Evolutionary conservation across 2,888 invertebrate species (phyloP).

Genomic region (Agonopterix heracliana): DNA sequence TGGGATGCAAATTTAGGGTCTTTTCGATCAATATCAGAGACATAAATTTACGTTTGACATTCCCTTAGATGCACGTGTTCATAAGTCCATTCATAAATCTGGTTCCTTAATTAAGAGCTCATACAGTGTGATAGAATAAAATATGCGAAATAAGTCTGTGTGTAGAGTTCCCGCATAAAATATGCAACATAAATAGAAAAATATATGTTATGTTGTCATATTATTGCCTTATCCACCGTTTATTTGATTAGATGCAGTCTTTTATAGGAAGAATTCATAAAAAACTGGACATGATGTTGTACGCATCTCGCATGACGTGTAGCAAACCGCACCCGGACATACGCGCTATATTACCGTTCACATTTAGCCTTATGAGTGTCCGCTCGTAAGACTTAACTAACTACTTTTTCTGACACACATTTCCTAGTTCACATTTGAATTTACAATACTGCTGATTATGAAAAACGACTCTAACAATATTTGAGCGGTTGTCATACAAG

Average conservation of each 20-base stretch:
- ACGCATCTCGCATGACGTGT: slow-evolving; percentile 10
- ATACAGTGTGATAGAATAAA: too few relatives aligned
- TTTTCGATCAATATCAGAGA: slow-evolving; percentile 8
- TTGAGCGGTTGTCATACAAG: neutral
- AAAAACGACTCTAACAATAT: too few relatives aligned
- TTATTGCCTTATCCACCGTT: too few relatives aligned
- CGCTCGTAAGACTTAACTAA: slow-evolving; percentile 45
- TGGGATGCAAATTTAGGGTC: slow-evolving; percentile 24
- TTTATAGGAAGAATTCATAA: neutral
- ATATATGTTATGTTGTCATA: too few relatives aligned
- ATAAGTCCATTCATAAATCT: too few relatives aligned
- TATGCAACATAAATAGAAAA: too few relatives aligned
- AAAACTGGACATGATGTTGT: slow-evolving; percentile 28
- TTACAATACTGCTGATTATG: too few relatives aligned
- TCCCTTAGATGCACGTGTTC: neutral
- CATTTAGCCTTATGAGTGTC: slow-evolving; percentile 38
- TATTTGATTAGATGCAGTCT: too few relatives aligned
- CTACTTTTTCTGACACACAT: slow-evolving; percentile 34
- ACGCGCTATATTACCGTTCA: slow-evolving; percentile 20
- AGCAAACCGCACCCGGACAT: slow-evolving; percentile 47
- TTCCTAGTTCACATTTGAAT: neutral
- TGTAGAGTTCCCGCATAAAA: too few relatives aligned
- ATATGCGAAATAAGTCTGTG: too few relatives aligned
- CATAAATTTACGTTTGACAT: slow-evolving; percentile 6
- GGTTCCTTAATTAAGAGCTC: too few relatives aligned